Conservation (phyloP, 64 coral and sea anemone genomes). For the Platygyra sinensis region DNA sequence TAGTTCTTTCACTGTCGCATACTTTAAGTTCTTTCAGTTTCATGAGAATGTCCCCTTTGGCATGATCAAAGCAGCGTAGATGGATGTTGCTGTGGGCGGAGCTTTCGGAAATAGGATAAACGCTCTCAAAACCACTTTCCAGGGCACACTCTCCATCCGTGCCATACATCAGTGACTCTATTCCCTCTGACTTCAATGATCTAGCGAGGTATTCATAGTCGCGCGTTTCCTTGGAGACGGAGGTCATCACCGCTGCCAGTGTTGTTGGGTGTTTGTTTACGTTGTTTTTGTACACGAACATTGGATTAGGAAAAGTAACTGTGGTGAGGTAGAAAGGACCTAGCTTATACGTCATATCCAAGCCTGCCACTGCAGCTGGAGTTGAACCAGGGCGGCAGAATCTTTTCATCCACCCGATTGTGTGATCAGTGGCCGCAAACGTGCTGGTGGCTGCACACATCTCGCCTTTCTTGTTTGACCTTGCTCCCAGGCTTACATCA, state of each 20-base stretch:
- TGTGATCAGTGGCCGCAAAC: too few relatives aligned
- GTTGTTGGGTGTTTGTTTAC: constrained; percentile 54
- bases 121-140: constrained; percentile 42
- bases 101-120: constrained; percentile 5
- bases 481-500: too few relatives aligned
- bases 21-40: constrained; percentile 22
- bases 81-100: constrained; percentile 14
- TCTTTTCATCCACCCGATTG: too few relatives aligned
- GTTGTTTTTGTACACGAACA: constrained; percentile 60
- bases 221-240: constrained; percentile 7
- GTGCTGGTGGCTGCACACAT: too few relatives aligned
- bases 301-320: constrained; percentile 55
- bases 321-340: constrained; percentile 53
- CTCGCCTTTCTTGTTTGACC: too few relatives aligned
- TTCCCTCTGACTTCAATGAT: too few relatives aligned
- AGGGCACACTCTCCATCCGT: constrained; percentile 65
- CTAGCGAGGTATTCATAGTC: too few relatives aligned
- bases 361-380: too few relatives aligned
- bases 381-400: too few relatives aligned
- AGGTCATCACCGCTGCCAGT: constrained; percentile 54
- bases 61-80: constrained; percentile 59
- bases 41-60: not conserved
- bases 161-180: too few relatives aligned
- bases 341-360: constrained; percentile 50
- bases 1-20: not conserved